These are phyloP conservation scores for Ictalurus furcatus DNA, from an alignment of 2,113 vertebrate species.

Conservation along the genomic window DNA sequence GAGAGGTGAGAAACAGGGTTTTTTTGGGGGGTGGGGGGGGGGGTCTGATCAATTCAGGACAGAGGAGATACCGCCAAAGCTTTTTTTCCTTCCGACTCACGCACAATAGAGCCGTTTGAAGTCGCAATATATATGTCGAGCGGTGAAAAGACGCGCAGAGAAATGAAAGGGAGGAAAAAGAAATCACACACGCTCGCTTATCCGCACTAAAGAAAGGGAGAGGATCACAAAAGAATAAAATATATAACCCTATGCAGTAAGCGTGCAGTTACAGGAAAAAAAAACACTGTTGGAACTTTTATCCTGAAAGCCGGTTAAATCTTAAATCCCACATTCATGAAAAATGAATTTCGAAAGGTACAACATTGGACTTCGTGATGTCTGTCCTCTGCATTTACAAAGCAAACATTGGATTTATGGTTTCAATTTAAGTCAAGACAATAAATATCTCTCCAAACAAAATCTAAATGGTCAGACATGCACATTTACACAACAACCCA, in stretches of 20 bases:
- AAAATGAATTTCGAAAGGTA: neutral
- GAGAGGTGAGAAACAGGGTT: neutral
- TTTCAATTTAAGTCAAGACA: neutral
- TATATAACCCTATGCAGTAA: constrained; percentile 7
- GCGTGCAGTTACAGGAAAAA: neutral
- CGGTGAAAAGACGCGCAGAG: neutral
- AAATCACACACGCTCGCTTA: constrained; percentile 7
- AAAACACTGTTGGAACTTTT: neutral
- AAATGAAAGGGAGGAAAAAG: constrained; percentile 15
- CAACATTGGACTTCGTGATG: neutral
- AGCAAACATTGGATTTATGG: neutral
- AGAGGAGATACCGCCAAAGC: neutral
- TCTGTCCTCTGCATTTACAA: neutral
- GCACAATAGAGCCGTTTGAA: constrained; percentile 5
- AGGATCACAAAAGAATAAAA: constrained; percentile 5
- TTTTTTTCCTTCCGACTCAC: neutral
- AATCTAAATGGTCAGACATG: neutral
- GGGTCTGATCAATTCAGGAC: neutral
- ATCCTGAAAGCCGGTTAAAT: neutral
- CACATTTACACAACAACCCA: neutral
- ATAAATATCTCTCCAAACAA: neutral
- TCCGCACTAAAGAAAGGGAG: neutral
- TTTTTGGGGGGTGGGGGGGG: too few species aligned
- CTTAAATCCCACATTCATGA: constrained; percentile 7
- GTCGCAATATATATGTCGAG: neutral